These are phyloP conservation scores for Poeciliopsis gracilis DNA, from an alignment of 2,797 vertebrate genomes.

Conservation along the genomic window DNA sequence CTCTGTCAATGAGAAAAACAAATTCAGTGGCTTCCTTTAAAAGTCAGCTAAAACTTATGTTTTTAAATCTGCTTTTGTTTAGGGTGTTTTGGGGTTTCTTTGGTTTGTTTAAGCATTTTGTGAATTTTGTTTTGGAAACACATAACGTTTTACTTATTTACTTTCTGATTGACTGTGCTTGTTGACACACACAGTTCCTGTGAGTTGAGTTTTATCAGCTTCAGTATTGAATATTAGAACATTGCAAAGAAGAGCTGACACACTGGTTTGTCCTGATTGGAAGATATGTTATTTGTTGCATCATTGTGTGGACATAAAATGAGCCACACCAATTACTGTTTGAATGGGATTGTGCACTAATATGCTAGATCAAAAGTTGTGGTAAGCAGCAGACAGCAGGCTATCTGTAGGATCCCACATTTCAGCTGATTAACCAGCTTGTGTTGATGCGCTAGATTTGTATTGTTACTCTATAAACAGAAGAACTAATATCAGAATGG, in stretches of 20 bases:
- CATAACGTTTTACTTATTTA: too few species aligned
- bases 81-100: too few species aligned
- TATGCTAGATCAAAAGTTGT: background rate
- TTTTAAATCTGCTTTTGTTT: too few species aligned
- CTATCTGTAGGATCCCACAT: background rate
- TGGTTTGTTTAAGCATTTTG: too few species aligned
- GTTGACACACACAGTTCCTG: background rate
- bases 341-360: background rate
- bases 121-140: too few species aligned
- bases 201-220: background rate
- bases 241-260: background rate
- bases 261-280: background rate
- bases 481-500: background rate
- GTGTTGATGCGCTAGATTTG: background rate
- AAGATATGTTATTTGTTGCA: background rate
- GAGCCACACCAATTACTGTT: background rate
- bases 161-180: too few species aligned
- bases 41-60: too few species aligned
- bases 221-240: background rate
- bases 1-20: background rate
- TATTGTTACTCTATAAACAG: background rate
- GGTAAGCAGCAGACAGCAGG: background rate
- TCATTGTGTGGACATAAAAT: background rate
- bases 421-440: background rate
- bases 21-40: too few species aligned